Conservation (phyloP, 2,888 invertebrate genomes). For the Protophormia terraenovae region DNA sequence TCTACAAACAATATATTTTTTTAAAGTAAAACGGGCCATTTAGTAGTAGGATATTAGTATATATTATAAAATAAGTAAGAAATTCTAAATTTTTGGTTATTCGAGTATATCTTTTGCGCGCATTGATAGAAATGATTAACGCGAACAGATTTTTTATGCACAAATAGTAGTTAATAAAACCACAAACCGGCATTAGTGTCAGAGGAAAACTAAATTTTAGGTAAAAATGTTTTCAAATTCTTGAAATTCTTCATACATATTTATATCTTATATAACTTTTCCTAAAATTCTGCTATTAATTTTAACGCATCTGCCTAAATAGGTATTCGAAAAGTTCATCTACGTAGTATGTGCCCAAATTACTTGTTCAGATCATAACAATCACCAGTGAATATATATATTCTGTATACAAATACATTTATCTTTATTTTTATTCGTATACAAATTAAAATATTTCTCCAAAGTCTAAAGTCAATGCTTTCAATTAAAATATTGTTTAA, state of each 20-base stretch:
- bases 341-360: neutral
- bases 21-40: too few species aligned
- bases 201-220: neutral
- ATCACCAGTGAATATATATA: neutral
- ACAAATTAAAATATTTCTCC: constrained; percentile 30
- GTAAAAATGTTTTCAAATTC: neutral
- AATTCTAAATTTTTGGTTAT: too few species aligned
- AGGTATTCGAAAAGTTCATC: neutral
- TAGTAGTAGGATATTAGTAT: too few species aligned
- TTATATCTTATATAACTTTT: neutral
- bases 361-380: neutral
- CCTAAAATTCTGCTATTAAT: neutral
- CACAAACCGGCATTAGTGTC: too few species aligned
- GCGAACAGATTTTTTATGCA: too few species aligned
- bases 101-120: too few species aligned
- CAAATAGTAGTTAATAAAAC: too few species aligned
- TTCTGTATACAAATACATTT: constrained; percentile 8
- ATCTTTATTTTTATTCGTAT: neutral
- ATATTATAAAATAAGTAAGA: too few species aligned
- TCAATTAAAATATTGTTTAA: constrained; percentile 54
- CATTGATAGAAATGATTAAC: too few species aligned
- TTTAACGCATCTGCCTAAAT: neutral
- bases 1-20: too few species aligned
- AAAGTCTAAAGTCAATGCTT: constrained; percentile 46
- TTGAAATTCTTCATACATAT: too few species aligned